These are phyloP conservation scores for Agonum fuliginosum DNA, from an alignment of 2,888 invertebrate species.

Conservation along the genomic window DNA sequence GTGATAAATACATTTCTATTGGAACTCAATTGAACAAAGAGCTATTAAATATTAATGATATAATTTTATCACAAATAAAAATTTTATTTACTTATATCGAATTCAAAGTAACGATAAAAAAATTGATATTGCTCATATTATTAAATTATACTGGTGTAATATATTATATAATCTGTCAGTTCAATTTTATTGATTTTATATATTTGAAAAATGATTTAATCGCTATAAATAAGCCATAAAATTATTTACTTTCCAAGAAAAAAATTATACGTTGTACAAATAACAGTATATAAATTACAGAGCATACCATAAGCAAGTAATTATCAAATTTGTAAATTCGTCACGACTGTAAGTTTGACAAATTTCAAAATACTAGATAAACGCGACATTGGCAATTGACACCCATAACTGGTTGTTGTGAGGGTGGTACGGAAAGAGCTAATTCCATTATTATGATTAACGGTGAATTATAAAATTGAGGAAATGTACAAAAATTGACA, in stretches of 20 bases:
- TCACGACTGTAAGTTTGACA: no score
- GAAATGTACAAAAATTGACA: constrained; percentile 66
- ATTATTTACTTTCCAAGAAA: neutral
- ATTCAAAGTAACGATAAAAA: neutral
- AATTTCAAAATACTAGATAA: neutral
- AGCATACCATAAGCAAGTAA: no score
- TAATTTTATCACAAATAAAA: constrained; percentile 16
- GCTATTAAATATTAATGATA: neutral
- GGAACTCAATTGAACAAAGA: neutral
- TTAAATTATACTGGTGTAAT: neutral
- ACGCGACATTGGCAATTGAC: constrained; percentile 6
- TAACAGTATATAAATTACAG: no score
- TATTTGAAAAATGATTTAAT: neutral
- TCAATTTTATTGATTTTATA: neutral
- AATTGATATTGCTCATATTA: neutral
- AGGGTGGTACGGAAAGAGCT: constrained; percentile 64
- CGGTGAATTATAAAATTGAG: constrained; percentile 66
- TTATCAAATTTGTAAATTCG: neutral
- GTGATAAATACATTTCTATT: neutral
- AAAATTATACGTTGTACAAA: no score
- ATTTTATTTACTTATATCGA: neutral
- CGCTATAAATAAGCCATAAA: neutral
- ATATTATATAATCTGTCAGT: neutral
- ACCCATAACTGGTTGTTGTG: constrained; percentile 46
- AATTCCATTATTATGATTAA: constrained; percentile 50